phyloP scores from a whole-genome alignment of 2,797 vertebrate genomes.

The Loris lydekkerianus region DNA sequence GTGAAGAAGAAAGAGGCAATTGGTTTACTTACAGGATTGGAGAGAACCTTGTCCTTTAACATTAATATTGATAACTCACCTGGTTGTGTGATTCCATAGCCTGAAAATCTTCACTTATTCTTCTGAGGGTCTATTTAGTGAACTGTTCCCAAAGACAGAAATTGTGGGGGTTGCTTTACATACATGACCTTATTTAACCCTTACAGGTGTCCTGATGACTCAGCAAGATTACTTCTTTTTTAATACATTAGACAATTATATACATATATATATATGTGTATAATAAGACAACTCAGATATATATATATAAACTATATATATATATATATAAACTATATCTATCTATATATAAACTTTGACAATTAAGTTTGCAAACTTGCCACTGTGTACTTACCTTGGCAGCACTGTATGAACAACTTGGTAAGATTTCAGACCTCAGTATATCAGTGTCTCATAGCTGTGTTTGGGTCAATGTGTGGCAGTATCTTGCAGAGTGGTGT shows the following conservation, averaged over 20 bases:
- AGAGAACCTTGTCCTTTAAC: not conserved
- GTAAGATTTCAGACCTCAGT: too few species aligned
- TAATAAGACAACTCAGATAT: too few species aligned
- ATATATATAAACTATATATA: too few species aligned
- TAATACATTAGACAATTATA: not conserved
- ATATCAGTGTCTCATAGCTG: too few species aligned
- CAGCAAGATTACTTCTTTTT: not conserved
- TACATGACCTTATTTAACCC: not conserved
- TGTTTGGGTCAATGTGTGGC: too few species aligned
- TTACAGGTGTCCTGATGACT: not conserved
- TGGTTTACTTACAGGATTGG: not conserved
- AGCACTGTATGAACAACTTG: too few species aligned
- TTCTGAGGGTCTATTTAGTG: not conserved
- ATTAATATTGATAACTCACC: not conserved
- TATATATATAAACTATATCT: too few species aligned
- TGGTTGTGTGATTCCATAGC: not conserved
- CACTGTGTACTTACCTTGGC: too few species aligned
- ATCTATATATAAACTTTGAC: too few species aligned
- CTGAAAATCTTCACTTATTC: not conserved
- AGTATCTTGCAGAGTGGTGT: too few species aligned
- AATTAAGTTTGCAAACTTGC: too few species aligned
- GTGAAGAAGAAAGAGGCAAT: not conserved
- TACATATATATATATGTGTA: not conserved
- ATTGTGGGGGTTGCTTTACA: not conserved
- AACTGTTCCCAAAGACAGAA: not conserved